Percentiles rank a stretch among this genome's conserved stretches.
Evolutionary conservation across 35 echinoderm and acorn worm species (phyloP).

Genomic region (Ophioderma brevispina): DNA sequence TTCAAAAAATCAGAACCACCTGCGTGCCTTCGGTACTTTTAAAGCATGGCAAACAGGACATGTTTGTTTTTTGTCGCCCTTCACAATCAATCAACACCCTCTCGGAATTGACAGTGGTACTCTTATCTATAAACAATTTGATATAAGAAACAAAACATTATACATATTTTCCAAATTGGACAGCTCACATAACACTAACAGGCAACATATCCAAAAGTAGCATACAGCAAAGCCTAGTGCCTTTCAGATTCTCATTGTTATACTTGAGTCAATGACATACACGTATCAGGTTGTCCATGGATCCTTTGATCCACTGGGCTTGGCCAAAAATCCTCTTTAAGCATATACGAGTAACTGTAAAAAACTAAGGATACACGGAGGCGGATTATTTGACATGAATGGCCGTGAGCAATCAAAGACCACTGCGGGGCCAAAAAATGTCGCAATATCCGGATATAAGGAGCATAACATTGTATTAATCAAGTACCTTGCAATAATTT

Average conservation of each 20-base stretch:
- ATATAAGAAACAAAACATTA: neutral
- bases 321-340: no score
- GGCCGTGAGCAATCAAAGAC: neutral
- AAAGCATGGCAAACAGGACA: constrained; percentile 18
- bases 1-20: neutral
- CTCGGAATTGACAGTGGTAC: constrained; percentile 28
- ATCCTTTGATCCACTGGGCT: constrained; percentile 1
- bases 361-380: neutral
- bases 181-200: no score
- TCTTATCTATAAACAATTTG: constrained; percentile 1
- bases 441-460: neutral
- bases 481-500: neutral
- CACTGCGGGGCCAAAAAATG: neutral
- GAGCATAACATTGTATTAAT: neutral
- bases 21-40: neutral
- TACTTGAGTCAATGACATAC: neutral
- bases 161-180: neutral
- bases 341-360: constrained; percentile 1
- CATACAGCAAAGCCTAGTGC: neutral
- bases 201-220: neutral
- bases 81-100: constrained; percentile 27
- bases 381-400: neutral
- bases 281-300: no score
- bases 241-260: neutral
- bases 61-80: neutral